These are phyloP conservation scores for Ostrea denselamellosa DNA, from an alignment of 1,140 invertebrate species.

Conservation along the genomic window DNA sequence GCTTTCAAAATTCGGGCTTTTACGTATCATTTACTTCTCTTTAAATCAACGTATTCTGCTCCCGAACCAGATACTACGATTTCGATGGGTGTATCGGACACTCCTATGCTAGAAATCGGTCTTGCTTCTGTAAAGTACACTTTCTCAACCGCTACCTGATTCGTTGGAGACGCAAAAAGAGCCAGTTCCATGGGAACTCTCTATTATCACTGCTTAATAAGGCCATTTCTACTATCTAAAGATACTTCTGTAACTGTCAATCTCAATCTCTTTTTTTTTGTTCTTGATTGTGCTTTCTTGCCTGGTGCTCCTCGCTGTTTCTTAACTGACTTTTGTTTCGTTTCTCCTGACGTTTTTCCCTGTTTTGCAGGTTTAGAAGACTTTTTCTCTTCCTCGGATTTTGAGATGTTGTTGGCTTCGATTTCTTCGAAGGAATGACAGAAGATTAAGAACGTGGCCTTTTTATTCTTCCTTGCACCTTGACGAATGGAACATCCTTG, in stretches of 20 bases:
- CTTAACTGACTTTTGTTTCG: background rate
- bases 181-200: conserved; percentile 46
- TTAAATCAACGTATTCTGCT: conserved; percentile 55
- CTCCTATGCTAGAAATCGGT: conserved; percentile 28
- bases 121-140: conserved; percentile 40
- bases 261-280: conserved; percentile 30
- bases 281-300: background rate
- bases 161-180: conserved; percentile 45
- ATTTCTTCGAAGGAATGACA: conserved; percentile 11
- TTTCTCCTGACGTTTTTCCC: background rate
- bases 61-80: conserved; percentile 51
- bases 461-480: conserved; percentile 31
- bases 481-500: conserved; percentile 33
- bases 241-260: conserved; percentile 29
- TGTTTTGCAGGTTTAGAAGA: background rate
- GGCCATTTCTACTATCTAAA: conserved; percentile 39
- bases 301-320: background rate
- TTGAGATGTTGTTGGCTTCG: background rate
- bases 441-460: background rate
- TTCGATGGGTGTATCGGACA: conserved; percentile 50
- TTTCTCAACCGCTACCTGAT: conserved; percentile 54
- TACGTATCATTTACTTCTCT: conserved; percentile 42
- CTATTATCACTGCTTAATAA: conserved; percentile 47
- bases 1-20: conserved; percentile 50
- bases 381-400: background rate